phyloP scores from a whole-genome alignment of 2,888 invertebrate species.

The Eurytoma adleriae region DNA sequence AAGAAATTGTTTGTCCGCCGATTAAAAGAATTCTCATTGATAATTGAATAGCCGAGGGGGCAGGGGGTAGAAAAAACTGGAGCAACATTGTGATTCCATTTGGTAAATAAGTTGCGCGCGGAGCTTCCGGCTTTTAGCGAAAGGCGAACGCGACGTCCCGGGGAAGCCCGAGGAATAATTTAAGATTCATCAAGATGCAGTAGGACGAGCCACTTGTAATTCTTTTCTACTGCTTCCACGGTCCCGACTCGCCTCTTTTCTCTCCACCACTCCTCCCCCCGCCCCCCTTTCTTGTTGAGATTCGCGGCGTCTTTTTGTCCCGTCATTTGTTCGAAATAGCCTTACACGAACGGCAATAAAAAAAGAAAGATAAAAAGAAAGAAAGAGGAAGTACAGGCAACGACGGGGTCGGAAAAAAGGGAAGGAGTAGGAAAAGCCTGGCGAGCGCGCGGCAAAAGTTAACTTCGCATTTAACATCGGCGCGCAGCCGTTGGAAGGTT shows the following conservation, averaged over 20 bases:
- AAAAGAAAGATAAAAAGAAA: neutral
- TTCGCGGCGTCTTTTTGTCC: constrained; percentile 65
- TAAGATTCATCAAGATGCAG: constrained; percentile 74
- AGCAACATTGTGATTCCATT: constrained; percentile 42
- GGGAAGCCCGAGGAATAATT: constrained; percentile 69
- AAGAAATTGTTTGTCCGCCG: neutral
- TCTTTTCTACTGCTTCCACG: constrained; percentile 68
- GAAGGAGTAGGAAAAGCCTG: constrained; percentile 55
- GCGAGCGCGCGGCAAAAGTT: constrained; percentile 65
- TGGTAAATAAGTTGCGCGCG: constrained; percentile 40
- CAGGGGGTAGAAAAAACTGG: constrained; percentile 14
- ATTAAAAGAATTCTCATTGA: constrained; percentile 17
- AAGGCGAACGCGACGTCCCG: constrained; percentile 55
- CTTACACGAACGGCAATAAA: constrained; percentile 7
- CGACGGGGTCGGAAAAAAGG: constrained; percentile 49
- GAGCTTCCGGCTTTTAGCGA: constrained; percentile 46
- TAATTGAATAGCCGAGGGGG: neutral
- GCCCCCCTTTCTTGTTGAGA: constrained; percentile 53
- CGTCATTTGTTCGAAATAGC: constrained; percentile 69
- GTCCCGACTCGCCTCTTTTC: constrained; percentile 49
- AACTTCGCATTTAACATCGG: constrained; percentile 73
- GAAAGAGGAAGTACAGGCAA: constrained; percentile 57
- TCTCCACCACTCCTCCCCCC: constrained; percentile 32
- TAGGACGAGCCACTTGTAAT: constrained; percentile 73
- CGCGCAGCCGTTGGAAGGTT: constrained; percentile 62